Percentiles rank a stretch among this genome's conserved stretches.
Evolutionary conservation across 2,888 invertebrate species (phyloP).

Genomic region (Catotricha subobsoleta): DNA sequence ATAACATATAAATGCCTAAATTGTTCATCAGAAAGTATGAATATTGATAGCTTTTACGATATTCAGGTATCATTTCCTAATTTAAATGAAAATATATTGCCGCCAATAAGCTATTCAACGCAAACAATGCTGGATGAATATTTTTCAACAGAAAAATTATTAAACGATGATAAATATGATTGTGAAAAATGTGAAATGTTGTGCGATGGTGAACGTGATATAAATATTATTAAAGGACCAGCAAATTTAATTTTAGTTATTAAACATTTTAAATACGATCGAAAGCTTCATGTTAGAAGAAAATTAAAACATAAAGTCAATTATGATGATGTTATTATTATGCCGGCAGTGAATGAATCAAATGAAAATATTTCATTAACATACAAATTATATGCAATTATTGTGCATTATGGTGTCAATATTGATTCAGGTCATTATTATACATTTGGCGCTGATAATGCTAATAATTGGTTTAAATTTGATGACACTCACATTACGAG

Average conservation of each 20-base stretch:
- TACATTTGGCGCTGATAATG: constrained; percentile 53
- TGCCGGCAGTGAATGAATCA: constrained; percentile 29
- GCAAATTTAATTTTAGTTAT: constrained; percentile 61
- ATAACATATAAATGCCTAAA: constrained; percentile 56
- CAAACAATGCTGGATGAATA: constrained; percentile 62
- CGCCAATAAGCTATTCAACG: constrained; percentile 35
- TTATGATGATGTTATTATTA: constrained; percentile 36
- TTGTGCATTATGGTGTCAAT: constrained; percentile 67
- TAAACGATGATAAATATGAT: constrained; percentile 66
- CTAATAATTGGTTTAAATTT: constrained; percentile 56
- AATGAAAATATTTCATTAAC: constrained; percentile 22
- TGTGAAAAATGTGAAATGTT: constrained; percentile 58
- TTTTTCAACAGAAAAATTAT: constrained; percentile 55
- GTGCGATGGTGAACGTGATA: constrained; percentile 56
- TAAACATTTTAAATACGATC: constrained; percentile 61
- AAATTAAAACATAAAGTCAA: constrained; percentile 55
- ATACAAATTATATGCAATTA: constrained; percentile 62
- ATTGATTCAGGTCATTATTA: constrained; percentile 80
- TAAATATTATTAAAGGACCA: constrained; percentile 52
- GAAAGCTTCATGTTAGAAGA: constrained; percentile 52
- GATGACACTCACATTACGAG: constrained; percentile 58
- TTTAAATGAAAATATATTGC: constrained; percentile 18
- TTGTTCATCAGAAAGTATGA: constrained; percentile 53
- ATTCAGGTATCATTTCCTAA: constrained; percentile 60
- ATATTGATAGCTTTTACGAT: constrained; percentile 63